phyloP scores from a whole-genome alignment of 2,113 vertebrate genomes.

The Porphyrio hochstetteri region DNA sequence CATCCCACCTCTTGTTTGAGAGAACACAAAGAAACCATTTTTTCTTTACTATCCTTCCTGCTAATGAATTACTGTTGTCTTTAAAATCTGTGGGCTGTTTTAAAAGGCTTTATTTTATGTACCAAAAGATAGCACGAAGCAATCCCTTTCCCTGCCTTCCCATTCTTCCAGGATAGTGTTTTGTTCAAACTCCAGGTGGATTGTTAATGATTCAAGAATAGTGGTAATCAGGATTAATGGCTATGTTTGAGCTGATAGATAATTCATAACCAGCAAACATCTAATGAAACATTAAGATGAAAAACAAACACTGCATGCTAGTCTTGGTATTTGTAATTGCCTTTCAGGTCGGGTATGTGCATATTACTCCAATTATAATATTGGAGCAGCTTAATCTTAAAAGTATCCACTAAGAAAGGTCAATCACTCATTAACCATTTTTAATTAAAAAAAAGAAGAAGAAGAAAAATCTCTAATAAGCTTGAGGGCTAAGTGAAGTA shows the following conservation, averaged over 20 bases:
- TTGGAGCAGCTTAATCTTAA: not conserved
- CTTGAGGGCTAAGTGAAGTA: not conserved
- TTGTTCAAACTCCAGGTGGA: not conserved
- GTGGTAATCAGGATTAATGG: not conserved
- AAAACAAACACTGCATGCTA: not conserved
- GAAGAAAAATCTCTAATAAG: not conserved
- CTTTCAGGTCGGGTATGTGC: not conserved
- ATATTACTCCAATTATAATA: not conserved
- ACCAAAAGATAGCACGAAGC: not conserved
- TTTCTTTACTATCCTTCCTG: not conserved
- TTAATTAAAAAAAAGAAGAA: conserved; percentile 10
- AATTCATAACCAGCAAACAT: conserved; percentile 39
- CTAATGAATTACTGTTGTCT: not conserved
- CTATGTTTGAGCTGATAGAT: conserved; percentile 21
- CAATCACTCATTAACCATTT: not conserved
- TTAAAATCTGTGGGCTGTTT: not conserved
- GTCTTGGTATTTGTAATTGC: conserved; percentile 7
- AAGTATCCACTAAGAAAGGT: not conserved
- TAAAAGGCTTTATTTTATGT: not conserved
- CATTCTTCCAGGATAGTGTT: not conserved
- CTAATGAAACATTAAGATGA: conserved; percentile 14
- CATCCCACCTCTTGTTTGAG: not conserved
- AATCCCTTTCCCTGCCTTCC: not conserved
- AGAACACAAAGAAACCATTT: not conserved
- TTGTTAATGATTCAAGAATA: not conserved